Percentiles rank a stretch among this genome's conserved stretches.
Conservation (phyloP, 2,888 invertebrate species). For the Orthosia gothica region DNA sequence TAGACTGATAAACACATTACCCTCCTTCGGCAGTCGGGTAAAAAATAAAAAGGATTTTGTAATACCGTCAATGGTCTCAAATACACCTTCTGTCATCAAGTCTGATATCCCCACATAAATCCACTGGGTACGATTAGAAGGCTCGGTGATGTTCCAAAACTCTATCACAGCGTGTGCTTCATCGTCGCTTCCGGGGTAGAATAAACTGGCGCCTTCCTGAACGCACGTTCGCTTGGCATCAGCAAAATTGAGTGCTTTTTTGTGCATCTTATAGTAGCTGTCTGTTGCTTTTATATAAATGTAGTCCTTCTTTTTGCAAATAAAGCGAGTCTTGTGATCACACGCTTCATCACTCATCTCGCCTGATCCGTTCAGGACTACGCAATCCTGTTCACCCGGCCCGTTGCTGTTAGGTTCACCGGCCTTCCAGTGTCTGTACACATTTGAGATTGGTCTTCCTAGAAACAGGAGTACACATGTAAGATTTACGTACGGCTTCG, state of each 20-base stretch:
- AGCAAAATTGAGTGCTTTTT: slow-evolving; percentile 75
- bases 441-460: not conserved
- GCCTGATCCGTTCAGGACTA: not conserved
- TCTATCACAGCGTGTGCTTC: slow-evolving; percentile 75
- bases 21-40: too few relatives aligned
- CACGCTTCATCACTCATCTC: not conserved
- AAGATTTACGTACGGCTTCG: not conserved
- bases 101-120: slow-evolving; percentile 16
- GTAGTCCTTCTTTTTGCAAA: slow-evolving; percentile 74
- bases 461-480: not conserved
- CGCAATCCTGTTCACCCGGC: not conserved
- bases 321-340: not conserved
- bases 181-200: slow-evolving; percentile 77
- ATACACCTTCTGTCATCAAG: slow-evolving; percentile 76
- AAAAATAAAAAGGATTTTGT: too few relatives aligned
- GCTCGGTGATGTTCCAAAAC: not conserved
- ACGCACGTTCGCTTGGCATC: slow-evolving; percentile 78
- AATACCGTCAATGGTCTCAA: slow-evolving; percentile 74
- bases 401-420: not conserved
- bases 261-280: slow-evolving; percentile 84
- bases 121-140: not conserved
- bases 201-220: slow-evolving; percentile 79
- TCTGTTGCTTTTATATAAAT: slow-evolving; percentile 73
- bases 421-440: not conserved
- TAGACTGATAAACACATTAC: too few relatives aligned